Conservation (phyloP, 2,888 invertebrate species). For the Doris montereyensis region DNA sequence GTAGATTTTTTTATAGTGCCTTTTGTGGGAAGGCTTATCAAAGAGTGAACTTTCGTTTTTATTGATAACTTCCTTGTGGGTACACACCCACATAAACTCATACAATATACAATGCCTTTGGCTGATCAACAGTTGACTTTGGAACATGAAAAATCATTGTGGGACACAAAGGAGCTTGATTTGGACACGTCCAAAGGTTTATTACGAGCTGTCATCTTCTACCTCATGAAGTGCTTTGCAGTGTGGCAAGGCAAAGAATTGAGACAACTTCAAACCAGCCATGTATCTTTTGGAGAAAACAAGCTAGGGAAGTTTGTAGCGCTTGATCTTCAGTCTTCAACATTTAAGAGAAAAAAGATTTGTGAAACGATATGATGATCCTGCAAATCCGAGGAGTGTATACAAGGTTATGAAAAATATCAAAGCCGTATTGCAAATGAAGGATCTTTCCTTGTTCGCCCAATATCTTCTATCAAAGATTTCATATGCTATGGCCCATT, state of each 20-base stretch:
- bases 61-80: no score
- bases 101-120: no score
- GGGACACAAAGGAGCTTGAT: conserved; percentile 24
- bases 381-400: conserved; percentile 31
- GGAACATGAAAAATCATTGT: conserved; percentile 31
- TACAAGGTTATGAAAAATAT: conserved; percentile 37
- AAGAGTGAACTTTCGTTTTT: no score
- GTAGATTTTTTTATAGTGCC: no score
- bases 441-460: conserved; percentile 36
- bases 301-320: conserved; percentile 28
- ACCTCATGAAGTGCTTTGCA: conserved; percentile 38
- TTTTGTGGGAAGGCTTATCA: no score
- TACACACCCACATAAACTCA: no score
- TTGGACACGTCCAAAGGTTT: conserved; percentile 29
- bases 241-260: conserved; percentile 35
- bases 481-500: conserved; percentile 37
- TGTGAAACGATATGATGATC: conserved; percentile 35
- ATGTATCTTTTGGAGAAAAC: conserved; percentile 31
- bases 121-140: no score
- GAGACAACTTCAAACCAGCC: conserved; percentile 22
- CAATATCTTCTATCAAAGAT: conserved; percentile 38
- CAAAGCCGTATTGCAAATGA: conserved; percentile 34
- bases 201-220: conserved; percentile 38
- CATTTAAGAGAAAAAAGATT: background rate
- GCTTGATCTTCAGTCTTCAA: background rate